Evolutionary conservation across 2,797 vertebrate genomes (phyloP), one percentile per base, ranked within the genome.

Genomic region (Threskiornis aethiopicus): DNA sequence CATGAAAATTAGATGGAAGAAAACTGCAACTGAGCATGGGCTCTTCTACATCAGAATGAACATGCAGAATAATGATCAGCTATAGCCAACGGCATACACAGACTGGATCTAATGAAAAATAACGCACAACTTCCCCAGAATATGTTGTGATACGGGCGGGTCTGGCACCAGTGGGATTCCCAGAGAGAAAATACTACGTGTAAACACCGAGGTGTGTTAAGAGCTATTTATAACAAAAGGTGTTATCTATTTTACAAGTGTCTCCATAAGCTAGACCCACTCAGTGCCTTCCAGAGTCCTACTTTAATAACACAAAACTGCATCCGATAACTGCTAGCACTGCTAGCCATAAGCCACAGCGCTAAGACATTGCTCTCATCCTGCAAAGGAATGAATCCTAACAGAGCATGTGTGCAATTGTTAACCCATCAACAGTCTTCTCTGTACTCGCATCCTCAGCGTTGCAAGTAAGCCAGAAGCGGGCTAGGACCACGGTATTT

Each of bases 81-180:
- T 89, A 22, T 39, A 89, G 62, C 28, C 37, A 55, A 10, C 39
- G 44, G 11, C 1, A 7, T 33, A 33, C 15, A 25, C 0, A 0
- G 76, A 26, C 62, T 76, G 66, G 19, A 31, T 70, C 55, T 72
- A 62, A 66, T 4, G 15, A 77, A 72, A 49, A 62, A 31, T 3
- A 55, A 44, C 0, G 3, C 47, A 72, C 11, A 76, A 5, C 47
- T 80, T 85, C 25, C 54, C n/a, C 21, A 67, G 44, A 84, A 16
- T 4, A 18, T 5, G 5, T 11, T 54, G 7, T 16, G 26, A 67
- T 16, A 41, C 1, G 9, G 57, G 14, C 1, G 0, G 11, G 18
- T 26, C 21, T 78, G 47, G 37, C 58, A 76, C 16, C 72, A 72
- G 5, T 10, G 39, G 35, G 29, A 76, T 69, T 88, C 65, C 77